A percentile compares a stretch with the other conserved stretches of the same genome.
Conservation (phyloP, 2,797 vertebrate genomes). For the Pipistrellus nathusii region DNA sequence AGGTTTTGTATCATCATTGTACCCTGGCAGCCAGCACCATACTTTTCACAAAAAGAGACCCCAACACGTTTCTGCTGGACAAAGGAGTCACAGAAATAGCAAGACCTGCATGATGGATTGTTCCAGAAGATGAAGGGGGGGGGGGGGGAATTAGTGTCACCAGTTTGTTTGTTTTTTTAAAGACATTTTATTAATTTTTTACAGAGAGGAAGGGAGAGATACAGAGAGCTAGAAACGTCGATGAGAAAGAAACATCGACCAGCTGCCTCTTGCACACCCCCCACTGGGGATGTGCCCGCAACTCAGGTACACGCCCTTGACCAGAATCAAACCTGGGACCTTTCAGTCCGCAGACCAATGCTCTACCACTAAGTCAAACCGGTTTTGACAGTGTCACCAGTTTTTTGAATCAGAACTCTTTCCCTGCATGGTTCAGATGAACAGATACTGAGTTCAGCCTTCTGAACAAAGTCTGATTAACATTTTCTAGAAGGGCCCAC, state of each 20-base stretch:
- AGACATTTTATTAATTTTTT: too few species aligned
- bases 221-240: too few species aligned
- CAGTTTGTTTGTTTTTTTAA: too few species aligned
- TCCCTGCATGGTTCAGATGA: neutral
- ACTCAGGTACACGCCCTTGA: too few species aligned
- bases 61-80: neutral
- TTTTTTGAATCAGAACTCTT: neutral
- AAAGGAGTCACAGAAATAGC: neutral
- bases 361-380: too few species aligned
- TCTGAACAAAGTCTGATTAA: neutral
- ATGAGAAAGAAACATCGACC: too few species aligned
- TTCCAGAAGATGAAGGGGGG: neutral
- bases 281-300: too few species aligned
- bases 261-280: too few species aligned
- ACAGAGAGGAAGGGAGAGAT: too few species aligned
- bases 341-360: too few species aligned
- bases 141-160: neutral
- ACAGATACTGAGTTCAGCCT: neutral
- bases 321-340: too few species aligned
- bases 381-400: fast-evolving
- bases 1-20: neutral
- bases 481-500: neutral
- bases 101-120: neutral
- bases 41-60: neutral
- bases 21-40: neutral